Evolutionary conservation across 2,888 invertebrate species (phyloP).

Genomic region (Oscheius sp.): DNA sequence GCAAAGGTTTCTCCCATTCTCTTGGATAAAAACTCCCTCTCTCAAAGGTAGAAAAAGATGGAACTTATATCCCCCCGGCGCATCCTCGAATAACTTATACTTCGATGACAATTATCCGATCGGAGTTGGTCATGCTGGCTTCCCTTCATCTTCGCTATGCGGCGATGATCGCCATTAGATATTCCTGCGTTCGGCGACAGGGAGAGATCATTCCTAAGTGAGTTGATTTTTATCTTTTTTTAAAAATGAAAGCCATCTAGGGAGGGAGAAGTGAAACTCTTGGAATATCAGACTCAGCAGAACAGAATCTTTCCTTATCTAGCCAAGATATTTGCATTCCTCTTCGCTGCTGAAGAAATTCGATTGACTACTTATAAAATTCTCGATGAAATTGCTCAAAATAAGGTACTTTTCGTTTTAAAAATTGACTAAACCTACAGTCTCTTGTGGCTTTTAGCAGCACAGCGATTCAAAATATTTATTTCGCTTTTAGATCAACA

Average conservation of each 20-base stretch:
- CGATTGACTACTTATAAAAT: slow-evolving; percentile 45
- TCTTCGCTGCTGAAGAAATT: slow-evolving; percentile 73
- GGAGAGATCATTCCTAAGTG: slow-evolving; percentile 85
- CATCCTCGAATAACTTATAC: slow-evolving; percentile 87
- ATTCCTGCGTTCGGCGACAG: slow-evolving; percentile 88
- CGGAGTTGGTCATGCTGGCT: slow-evolving; percentile 89
- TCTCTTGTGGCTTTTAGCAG: background rate
- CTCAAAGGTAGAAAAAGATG: slow-evolving; percentile 76
- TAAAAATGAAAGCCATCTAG: slow-evolving; percentile 78
- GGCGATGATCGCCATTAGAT: slow-evolving; percentile 86
- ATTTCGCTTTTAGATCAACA: slow-evolving; percentile 12
- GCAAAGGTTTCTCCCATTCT: slow-evolving; percentile 77
- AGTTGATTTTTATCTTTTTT: slow-evolving; percentile 42
- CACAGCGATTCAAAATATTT: background rate
- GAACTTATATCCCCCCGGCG: slow-evolving; percentile 85
- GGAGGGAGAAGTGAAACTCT: slow-evolving; percentile 85
- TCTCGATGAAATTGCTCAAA: slow-evolving; percentile 31
- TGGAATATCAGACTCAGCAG: slow-evolving; percentile 93
- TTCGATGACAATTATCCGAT: slow-evolving; percentile 81
- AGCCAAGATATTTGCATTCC: slow-evolving; percentile 82
- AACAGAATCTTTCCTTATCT: slow-evolving; percentile 85
- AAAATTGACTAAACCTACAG: background rate
- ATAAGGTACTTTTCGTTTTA: slow-evolving; percentile 82
- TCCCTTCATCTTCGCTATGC: slow-evolving; percentile 79
- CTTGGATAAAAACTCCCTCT: background rate